phyloP scores from a whole-genome alignment of 2,113 vertebrate genomes.

The Gobius niger region DNA sequence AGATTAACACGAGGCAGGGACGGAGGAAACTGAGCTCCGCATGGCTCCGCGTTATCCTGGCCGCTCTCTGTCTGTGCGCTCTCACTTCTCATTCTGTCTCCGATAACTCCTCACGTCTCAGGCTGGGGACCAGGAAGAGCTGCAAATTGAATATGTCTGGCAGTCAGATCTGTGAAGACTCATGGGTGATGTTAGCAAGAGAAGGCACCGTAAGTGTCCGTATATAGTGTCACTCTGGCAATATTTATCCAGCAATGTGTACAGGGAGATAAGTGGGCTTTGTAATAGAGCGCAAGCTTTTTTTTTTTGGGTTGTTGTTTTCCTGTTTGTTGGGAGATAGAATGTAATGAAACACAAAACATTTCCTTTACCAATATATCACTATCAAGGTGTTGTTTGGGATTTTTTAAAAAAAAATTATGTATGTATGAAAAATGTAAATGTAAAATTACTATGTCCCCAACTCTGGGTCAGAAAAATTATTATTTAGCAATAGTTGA shows the following conservation, averaged over 20 bases:
- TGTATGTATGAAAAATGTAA: neutral
- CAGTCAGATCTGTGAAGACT: constrained; percentile 73
- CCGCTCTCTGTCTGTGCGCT: constrained; percentile 54
- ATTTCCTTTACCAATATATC: constrained; percentile 26
- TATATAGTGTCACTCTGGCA: constrained; percentile 65
- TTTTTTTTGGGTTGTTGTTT: constrained; percentile 29
- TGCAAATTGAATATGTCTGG: constrained; percentile 80
- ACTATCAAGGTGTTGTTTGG: constrained; percentile 16
- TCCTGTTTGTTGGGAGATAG: constrained; percentile 31
- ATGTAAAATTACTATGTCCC: neutral
- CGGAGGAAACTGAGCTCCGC: constrained; percentile 60
- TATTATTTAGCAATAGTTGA: neutral
- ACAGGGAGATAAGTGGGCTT: constrained; percentile 58
- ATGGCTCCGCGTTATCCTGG: constrained; percentile 66
- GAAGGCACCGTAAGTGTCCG: constrained; percentile 64
- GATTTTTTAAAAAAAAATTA: constrained; percentile 38
- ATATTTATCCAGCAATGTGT: constrained; percentile 63
- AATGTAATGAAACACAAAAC: constrained; percentile 21
- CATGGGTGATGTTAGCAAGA: constrained; percentile 66
- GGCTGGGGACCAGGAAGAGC: constrained; percentile 68
- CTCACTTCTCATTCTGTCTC: constrained; percentile 70
- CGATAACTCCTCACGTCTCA: constrained; percentile 66
- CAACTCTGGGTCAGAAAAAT: neutral
- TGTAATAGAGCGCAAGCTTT: constrained; percentile 44
- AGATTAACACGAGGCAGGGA: constrained; percentile 75